Percentiles rank a stretch among this genome's conserved stretches.
Conservation (phyloP, 2,888 invertebrate species). For the Epiblema foenella region DNA sequence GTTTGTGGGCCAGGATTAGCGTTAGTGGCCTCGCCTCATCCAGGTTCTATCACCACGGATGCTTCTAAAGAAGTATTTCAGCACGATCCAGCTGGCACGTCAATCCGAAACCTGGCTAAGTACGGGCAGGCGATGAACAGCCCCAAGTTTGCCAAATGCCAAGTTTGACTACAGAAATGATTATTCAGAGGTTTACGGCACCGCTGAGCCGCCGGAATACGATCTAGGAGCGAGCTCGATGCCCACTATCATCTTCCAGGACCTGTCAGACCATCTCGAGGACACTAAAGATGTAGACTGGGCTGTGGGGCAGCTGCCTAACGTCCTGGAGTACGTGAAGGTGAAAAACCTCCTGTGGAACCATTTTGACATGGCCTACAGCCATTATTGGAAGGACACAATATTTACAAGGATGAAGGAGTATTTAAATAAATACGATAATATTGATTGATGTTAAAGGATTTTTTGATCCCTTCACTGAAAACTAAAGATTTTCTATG, state of each 20-base stretch:
- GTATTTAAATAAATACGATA: constrained; percentile 7
- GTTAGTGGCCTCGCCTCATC: constrained; percentile 60
- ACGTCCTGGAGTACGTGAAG: constrained; percentile 80
- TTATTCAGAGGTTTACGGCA: constrained; percentile 63
- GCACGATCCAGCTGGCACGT: constrained; percentile 69
- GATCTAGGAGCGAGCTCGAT: constrained; percentile 60
- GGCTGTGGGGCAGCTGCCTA: constrained; percentile 81
- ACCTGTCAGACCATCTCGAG: constrained; percentile 84
- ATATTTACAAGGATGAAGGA: neutral
- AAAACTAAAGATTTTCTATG: too few species aligned
- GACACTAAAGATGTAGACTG: constrained; percentile 84
- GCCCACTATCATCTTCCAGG: constrained; percentile 66
- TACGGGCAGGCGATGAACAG: constrained; percentile 65
- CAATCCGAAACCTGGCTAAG: constrained; percentile 62
- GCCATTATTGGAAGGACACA: constrained; percentile 38
- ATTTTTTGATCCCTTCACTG: too few species aligned
- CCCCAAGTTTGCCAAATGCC: constrained; percentile 60
- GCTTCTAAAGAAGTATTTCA: constrained; percentile 59
- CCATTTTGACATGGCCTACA: constrained; percentile 53
- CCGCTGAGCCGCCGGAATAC: constrained; percentile 59
- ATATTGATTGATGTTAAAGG: too few species aligned
- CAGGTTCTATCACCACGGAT: constrained; percentile 62
- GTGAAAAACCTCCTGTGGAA: constrained; percentile 77
- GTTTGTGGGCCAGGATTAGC: constrained; percentile 33
- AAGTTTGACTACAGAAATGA: constrained; percentile 68